Evolutionary conservation across 2,797 vertebrate species (phyloP), one percentile per base, ranked within the genome.

Genomic region (Thunnus albacares): DNA sequence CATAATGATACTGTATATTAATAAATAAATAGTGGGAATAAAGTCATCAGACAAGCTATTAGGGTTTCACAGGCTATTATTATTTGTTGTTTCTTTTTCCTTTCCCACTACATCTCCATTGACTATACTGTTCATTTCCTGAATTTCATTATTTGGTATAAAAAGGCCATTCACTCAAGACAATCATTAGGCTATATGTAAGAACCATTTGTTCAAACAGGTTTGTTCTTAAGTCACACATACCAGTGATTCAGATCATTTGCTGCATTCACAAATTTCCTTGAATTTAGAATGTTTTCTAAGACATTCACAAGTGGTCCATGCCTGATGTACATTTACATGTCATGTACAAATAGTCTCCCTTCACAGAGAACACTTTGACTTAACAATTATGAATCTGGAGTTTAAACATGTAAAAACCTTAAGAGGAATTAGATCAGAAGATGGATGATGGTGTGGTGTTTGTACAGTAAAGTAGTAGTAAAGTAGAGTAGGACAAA

Each of bases 31-130:
- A 71, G 49, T 52, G 45, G 20, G 53, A 71, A 77, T 76, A 60
- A 80, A 91, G 80, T 77, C 59, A 60, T 86, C 68, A 80, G 63
- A 77, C 43, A 12, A 47, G 60, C 59, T 73, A 71, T 85, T 82
- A 75, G 55, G 45, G 81, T 71, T 57, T 67, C 20, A 15, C 4
- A 51, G 2, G 47, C 43, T 68, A 53, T 79, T 58, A 2, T 59
- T 58, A 2, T 59, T 58, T 71, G 26, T 58, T 56, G 1, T 72
- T 45, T 53, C 5, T 20, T 57, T 28, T 18, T 7, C 6, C 28
- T 15, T 53, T 41, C 4, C 3, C 8, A 15, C 22, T 55, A 18
- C 53, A 26, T 55, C 26, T 73, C 64, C 4, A 59, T 9, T 61
- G 52, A 68, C 60, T 28, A 64, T 14, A 43, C 22, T 53, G 33